phyloP scores from a whole-genome alignment of 2,888 invertebrate species.

The Eupeodes luniger region DNA sequence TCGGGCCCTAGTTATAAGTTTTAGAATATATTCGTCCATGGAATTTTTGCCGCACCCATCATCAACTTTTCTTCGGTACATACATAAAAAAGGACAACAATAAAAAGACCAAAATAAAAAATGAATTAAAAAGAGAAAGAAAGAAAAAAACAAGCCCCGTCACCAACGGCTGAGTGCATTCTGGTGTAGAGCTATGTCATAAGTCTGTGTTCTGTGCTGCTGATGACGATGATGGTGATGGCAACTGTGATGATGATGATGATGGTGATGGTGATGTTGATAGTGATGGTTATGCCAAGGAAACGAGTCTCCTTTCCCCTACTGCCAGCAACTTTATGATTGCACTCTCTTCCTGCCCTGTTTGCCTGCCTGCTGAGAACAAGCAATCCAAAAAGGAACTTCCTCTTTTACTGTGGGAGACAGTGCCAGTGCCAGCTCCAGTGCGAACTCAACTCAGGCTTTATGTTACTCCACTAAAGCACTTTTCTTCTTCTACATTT shows the following conservation, averaged over 20 bases:
- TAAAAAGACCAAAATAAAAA: conserved; percentile 10
- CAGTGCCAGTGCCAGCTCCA: conserved; percentile 15
- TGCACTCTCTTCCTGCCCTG: conserved; percentile 53
- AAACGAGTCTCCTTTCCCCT: conserved; percentile 38
- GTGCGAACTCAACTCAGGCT: conserved; percentile 33
- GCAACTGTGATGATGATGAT: conserved; percentile 26
- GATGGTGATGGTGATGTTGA: conserved; percentile 21
- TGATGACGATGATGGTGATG: conserved; percentile 36
- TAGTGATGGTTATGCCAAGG: conserved; percentile 52
- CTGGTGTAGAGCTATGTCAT: conserved; percentile 69
- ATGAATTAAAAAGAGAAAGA: conserved; percentile 11
- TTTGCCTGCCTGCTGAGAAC: background rate
- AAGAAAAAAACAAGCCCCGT: conserved; percentile 52
- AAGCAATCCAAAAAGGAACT: conserved; percentile 69
- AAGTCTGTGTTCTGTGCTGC: conserved; percentile 10
- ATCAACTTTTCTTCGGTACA: conserved; percentile 35
- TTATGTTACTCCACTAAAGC: conserved; percentile 50
- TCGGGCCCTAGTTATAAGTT: background rate
- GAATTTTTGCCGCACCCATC: conserved; percentile 29
- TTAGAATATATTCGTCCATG: background rate
- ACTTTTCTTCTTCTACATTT: conserved; percentile 60
- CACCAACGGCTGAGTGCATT: conserved; percentile 74
- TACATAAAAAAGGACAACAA: conserved; percentile 51
- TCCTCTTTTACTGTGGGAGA: conserved; percentile 58
- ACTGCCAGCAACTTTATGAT: conserved; percentile 55